phyloP scores from a whole-genome alignment of 2,888 invertebrate genomes.

The Eremobia ochroleuca region DNA sequence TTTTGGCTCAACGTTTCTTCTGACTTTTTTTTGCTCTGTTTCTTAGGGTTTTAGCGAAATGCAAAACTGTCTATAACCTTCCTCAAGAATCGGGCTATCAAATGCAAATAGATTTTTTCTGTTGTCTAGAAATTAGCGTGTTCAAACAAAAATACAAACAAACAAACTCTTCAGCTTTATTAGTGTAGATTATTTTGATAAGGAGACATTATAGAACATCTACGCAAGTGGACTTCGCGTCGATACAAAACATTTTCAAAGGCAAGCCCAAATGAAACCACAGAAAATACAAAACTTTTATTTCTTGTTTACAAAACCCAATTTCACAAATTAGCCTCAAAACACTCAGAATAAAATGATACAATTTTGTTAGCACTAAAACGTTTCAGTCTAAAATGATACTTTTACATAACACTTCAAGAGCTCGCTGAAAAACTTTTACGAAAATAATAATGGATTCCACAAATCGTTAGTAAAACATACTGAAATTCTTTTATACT shows the following conservation, averaged over 20 bases:
- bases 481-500: conserved; percentile 33
- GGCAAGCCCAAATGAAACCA: conserved; percentile 31
- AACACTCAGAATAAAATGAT: conserved; percentile 38
- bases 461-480: conserved; percentile 47
- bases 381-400: conserved; percentile 49
- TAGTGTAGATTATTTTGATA: neutral
- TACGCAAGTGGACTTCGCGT: neutral
- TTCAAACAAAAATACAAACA: too few relatives aligned
- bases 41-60: too few relatives aligned
- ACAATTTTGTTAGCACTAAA: conserved; percentile 46
- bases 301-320: conserved; percentile 30
- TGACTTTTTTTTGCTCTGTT: too few relatives aligned
- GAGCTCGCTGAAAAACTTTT: conserved; percentile 38
- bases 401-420: conserved; percentile 49
- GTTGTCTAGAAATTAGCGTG: neutral
- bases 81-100: too few relatives aligned
- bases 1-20: too few relatives aligned
- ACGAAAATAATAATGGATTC: conserved; percentile 21
- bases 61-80: too few relatives aligned
- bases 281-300: conserved; percentile 31
- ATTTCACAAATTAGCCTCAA: conserved; percentile 52
- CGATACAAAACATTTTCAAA: conserved; percentile 2
- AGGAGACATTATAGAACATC: neutral
- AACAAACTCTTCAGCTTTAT: neutral
- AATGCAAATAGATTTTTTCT: neutral